A percentile compares a stretch with the other conserved stretches of the same genome.
phyloP scores from a whole-genome alignment of 2,113 vertebrate genomes.

The Microcebus jonahi region DNA sequence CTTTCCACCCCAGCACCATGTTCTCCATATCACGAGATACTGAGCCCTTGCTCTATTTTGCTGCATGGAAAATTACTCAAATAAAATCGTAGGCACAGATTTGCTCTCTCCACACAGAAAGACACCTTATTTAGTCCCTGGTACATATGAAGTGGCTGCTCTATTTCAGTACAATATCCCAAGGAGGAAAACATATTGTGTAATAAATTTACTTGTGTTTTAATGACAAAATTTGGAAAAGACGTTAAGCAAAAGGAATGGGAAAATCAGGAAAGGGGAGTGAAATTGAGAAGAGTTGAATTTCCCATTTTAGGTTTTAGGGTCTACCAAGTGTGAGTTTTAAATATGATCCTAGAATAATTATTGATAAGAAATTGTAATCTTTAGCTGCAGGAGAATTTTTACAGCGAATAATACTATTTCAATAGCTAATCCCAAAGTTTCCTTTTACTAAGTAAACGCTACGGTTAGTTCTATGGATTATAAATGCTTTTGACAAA shows the following conservation, averaged over 20 bases:
- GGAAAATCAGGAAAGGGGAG: neutral
- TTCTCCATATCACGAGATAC: neutral
- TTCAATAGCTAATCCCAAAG: conserved; percentile 57
- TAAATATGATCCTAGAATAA: neutral
- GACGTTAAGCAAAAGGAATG: neutral
- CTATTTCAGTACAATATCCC: neutral
- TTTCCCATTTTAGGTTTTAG: neutral
- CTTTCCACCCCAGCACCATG: neutral
- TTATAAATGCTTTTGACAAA: conserved; percentile 71
- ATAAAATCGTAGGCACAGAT: neutral
- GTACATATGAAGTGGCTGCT: neutral
- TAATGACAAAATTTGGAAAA: neutral
- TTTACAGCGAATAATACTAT: conserved; percentile 45
- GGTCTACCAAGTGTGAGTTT: neutral
- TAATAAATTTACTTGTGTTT: neutral
- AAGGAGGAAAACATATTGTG: neutral
- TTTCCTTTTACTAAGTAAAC: conserved; percentile 36
- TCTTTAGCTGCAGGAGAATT: neutral
- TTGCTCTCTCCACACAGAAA: neutral
- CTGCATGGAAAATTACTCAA: neutral
- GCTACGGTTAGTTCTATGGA: conserved; percentile 69
- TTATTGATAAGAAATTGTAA: neutral
- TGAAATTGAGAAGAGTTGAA: neutral
- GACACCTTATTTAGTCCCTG: neutral
- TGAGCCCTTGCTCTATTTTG: neutral